These are phyloP conservation scores for Eclectus roratus DNA, from an alignment of 2,113 vertebrate genomes.

Conservation along the genomic window DNA sequence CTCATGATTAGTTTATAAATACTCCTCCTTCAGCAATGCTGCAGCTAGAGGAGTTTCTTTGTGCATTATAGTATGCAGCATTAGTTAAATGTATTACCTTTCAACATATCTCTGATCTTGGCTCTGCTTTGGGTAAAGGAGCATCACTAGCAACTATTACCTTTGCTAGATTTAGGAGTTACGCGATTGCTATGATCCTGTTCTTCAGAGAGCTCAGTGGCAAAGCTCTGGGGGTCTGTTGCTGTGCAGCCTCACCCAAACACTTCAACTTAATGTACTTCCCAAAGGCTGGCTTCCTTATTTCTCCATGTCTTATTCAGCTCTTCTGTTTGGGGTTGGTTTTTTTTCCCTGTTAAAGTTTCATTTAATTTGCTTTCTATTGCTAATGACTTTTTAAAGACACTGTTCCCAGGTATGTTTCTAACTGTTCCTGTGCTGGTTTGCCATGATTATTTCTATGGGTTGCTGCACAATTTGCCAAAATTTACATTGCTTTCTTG, in stretches of 20 bases:
- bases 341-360: background rate
- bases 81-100: background rate
- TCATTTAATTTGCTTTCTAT: background rate
- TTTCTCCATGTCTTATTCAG: background rate
- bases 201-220: background rate
- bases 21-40: background rate
- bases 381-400: background rate
- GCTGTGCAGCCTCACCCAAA: background rate
- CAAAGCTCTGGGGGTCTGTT: background rate
- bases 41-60: background rate
- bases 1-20: background rate
- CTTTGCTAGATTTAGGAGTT: background rate
- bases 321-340: background rate
- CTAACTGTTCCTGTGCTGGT: background rate
- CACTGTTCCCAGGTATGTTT: background rate
- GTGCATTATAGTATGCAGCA: background rate
- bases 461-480: background rate
- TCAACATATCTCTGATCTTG: background rate
- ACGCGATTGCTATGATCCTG: rapidly evolving
- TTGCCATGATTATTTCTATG: background rate
- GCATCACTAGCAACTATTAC: background rate
- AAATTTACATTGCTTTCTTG: background rate
- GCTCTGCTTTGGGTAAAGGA: background rate
- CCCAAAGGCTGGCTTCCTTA: background rate
- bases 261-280: background rate